Percentiles rank a stretch among this genome's conserved stretches.
Conservation (phyloP, 2,888 invertebrate genomes). For the Ptychoptera albimana region DNA sequence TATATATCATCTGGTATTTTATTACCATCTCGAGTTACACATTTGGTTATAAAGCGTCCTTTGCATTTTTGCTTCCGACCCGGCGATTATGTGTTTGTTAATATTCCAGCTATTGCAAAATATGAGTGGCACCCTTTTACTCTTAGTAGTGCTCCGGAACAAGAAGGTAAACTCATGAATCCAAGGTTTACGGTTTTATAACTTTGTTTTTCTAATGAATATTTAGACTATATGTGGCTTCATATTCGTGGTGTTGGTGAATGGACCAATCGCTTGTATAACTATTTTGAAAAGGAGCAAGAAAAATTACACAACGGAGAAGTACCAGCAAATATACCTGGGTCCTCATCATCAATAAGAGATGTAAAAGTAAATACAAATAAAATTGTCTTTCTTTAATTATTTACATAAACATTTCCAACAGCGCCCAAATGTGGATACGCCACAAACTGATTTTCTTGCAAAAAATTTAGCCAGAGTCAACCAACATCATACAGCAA, state of each 20-base stretch:
- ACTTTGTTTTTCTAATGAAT: not conserved
- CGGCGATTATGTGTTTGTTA: conserved; percentile 87
- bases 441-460: conserved; percentile 26
- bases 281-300: conserved; percentile 73
- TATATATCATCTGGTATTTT: conserved; percentile 78
- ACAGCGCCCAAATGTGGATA: conserved; percentile 7
- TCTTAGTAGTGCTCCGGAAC: conserved; percentile 88
- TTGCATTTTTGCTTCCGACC: conserved; percentile 75
- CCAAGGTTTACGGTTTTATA: not conserved
- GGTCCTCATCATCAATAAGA: conserved; percentile 9
- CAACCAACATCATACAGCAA: conserved; percentile 10
- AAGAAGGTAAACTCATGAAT: conserved; percentile 71
- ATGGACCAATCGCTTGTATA: conserved; percentile 81
- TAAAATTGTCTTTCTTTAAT: not conserved
- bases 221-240: conserved; percentile 72
- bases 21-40: conserved; percentile 78
- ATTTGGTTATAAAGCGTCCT: conserved; percentile 77
- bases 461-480: conserved; percentile 20
- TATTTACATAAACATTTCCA: not conserved
- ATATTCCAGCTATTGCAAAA: conserved; percentile 78
- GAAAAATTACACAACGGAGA: conserved; percentile 53
- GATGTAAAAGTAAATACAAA: conserved; percentile 8
- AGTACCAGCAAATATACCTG: conserved; percentile 30
- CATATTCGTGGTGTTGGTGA: conserved; percentile 87
- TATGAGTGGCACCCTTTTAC: conserved; percentile 98